Evolutionary conservation across 2,113 vertebrate genomes (phyloP).

Genomic region (Crotalus tigris): DNA sequence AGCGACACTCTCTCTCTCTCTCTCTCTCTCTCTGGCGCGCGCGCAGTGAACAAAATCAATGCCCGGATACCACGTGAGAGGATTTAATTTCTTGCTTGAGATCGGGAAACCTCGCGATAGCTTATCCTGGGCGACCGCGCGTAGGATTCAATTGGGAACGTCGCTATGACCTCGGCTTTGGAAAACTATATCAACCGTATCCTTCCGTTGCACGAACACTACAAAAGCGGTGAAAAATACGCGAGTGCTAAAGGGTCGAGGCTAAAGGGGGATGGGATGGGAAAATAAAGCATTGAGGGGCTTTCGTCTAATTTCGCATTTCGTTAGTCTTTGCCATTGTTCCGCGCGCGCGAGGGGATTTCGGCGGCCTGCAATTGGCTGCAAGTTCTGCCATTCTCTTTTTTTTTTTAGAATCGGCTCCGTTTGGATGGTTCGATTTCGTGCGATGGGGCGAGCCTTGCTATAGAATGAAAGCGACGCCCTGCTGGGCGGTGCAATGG

Average conservation of each 20-base stretch:
- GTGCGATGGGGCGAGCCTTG: background rate
- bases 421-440: background rate
- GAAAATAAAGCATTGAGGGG: background rate
- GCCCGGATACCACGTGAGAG: background rate
- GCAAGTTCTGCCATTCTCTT: background rate
- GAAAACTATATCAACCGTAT: conserved; percentile 83
- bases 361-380: background rate
- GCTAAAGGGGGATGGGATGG: background rate
- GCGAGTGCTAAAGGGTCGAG: background rate
- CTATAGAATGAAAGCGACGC: background rate
- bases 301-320: background rate
- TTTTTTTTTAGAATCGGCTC: rapidly evolving
- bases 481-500: background rate
- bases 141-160: rapidly evolving
- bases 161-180: conserved; percentile 72
- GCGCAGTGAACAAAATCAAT: background rate
- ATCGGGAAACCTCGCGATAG: background rate
- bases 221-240: background rate
- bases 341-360: background rate
- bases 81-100: background rate
- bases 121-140: background rate
- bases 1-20: no score
- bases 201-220: conserved; percentile 25
- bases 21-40: background rate
- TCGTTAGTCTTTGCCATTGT: background rate